These are phyloP conservation scores for Gryllus longicercus DNA, from an alignment of 2,888 invertebrate species.

Conservation along the genomic window DNA sequence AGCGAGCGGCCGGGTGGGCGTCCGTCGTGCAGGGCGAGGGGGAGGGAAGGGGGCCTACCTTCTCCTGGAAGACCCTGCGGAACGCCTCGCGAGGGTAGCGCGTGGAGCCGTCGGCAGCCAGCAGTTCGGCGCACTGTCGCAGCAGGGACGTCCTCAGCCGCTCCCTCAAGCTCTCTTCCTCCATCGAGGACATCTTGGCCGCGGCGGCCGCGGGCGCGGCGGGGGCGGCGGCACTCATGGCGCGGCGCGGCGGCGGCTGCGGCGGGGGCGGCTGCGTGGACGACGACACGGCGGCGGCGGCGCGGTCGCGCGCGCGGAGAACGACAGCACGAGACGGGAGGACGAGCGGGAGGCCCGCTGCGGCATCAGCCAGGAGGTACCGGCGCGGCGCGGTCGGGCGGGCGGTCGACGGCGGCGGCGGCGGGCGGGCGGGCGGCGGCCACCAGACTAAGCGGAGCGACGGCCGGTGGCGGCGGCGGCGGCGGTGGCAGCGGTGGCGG, in stretches of 20 bases:
- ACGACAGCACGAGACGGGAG: background rate
- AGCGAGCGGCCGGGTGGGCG: no score
- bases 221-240: background rate
- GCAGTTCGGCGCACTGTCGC: constrained; percentile 62
- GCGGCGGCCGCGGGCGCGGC: constrained; percentile 37
- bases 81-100: constrained; percentile 62
- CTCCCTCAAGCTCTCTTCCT: constrained; percentile 65
- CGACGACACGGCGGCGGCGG: background rate
- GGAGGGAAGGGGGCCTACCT: constrained; percentile 53
- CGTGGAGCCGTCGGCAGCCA: constrained; percentile 57
- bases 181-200: constrained; percentile 61
- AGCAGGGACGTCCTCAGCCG: constrained; percentile 58
- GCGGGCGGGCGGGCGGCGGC: background rate
- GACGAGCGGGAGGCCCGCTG: background rate
- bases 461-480: background rate
- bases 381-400: background rate
- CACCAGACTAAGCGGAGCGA: background rate
- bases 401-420: background rate
- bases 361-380: background rate
- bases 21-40: no score
- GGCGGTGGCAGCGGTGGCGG: background rate
- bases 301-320: background rate
- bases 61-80: constrained; percentile 63
- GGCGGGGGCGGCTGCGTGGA: constrained; percentile 18
- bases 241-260: background rate